Evolutionary conservation across 2,888 invertebrate genomes (phyloP), one percentile per base, ranked within the genome.

Genomic region (Barypeithes pellucidus): DNA sequence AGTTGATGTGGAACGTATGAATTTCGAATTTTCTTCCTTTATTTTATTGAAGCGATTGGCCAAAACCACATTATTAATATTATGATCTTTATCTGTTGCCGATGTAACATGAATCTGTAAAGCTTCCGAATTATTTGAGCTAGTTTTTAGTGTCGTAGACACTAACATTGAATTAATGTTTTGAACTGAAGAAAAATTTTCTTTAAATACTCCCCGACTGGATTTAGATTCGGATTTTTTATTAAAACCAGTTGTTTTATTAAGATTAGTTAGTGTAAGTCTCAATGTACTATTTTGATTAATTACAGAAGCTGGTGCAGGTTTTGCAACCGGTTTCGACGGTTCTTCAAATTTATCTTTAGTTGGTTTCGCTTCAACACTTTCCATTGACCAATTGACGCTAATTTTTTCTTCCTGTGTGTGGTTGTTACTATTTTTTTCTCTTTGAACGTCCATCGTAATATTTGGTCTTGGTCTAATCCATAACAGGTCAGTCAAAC

Each of bases 401-500:
- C 39, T 41, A 0, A 62, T 29, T 11, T 50, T 70, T 7, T 68
- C 36, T 47, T 61, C 68, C 24, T 62, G 68, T n/a, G 41, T 8
- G 9, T 14, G 54, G 41, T 47, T 72, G 16, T 29, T 22, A 47
- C 57, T 62, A 20, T n/a, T 70, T 22, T 43, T 52, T 7, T 41
- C 43, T 16, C 59, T 61, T 18, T 71, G 22, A 14, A 74, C 16
- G 4, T 52, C 47, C 47, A 71, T 20, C 3, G 67, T 70, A 45
- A 47, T 54, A 54, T 70, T 74, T 3, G 73, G 65, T 39, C 33
- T 69, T 43, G 66, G 74, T 39, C 72, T 67, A 12, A 72, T 75
- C 75, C 75, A 75, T 3, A 79, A 75, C 69, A 77, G 67, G 29
- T 80, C 77, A 5, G 70, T 74, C 4, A 79, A 73, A 22, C 76